phyloP scores from a whole-genome alignment of 2,113 vertebrate genomes.

The Trogon surrucura region DNA sequence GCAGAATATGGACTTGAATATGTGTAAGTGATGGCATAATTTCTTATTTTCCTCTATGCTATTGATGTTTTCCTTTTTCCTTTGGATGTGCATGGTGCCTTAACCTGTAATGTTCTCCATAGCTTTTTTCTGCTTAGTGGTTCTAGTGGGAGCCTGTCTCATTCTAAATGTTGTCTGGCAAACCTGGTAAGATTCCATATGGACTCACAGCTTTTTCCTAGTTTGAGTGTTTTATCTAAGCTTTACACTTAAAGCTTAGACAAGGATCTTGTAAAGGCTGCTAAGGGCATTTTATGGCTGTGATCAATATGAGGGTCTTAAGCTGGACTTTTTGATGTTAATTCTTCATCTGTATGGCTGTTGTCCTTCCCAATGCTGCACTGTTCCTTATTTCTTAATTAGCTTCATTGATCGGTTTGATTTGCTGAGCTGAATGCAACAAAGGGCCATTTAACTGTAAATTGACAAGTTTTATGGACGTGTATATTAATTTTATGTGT shows the following conservation, averaged over 20 bases:
- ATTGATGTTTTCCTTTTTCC: fast-evolving
- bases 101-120: background rate
- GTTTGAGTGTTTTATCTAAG: background rate
- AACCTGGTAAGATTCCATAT: background rate
- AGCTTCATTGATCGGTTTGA: background rate
- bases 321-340: fast-evolving
- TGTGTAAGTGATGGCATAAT: background rate
- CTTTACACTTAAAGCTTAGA: background rate
- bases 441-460: background rate
- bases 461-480: background rate
- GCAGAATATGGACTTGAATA: background rate
- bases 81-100: background rate
- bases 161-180: background rate
- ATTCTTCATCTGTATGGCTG: background rate
- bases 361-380: background rate
- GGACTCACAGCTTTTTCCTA: background rate
- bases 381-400: background rate
- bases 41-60: background rate
- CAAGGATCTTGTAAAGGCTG: background rate
- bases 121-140: background rate
- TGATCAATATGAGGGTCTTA: background rate
- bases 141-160: background rate
- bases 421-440: background rate
- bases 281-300: background rate
- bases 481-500: background rate